Base-by-base conservation (phyloP, 2,113 vertebrate genomes). In the Ictalurus punctatus region DNA sequence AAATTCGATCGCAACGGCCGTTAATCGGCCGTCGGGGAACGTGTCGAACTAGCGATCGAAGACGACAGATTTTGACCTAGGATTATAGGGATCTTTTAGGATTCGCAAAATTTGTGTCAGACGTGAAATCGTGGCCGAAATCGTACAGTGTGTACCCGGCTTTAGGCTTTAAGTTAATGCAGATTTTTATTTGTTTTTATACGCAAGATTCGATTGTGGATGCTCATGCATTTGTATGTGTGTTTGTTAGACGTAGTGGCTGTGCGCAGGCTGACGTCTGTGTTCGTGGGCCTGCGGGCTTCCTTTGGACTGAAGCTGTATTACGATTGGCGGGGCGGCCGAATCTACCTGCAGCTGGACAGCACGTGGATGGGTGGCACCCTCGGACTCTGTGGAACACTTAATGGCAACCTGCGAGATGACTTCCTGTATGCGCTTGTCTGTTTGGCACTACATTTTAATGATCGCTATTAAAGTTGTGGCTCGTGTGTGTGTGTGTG, bases 401-500 rank as follows among this genome's bases (percentile, higher is more conserved):
- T 97, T 92, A 99, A 99, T 73, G 98, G 98, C 87, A 99, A 99
- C 92, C 95, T 99, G 92, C 96, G 98, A 89, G 98, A 99, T 92
- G 98, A 99, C 94, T 99, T 99, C 94, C 96, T 99, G 98, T 99
- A 94, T 97, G 97, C 58, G 13, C 23, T 9, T 71, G 13, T 81
- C 69, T 58, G 73, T 63, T 30, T 34, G 48, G 27, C 56, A 52
- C n/a, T 89, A 25, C n/a, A 12, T 86, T 74, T 87, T 7, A 17
- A 27, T 52, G 48, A 79, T 79, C 12, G 13, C 3, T 13, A 6
- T 78, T 48, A 23, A 76, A 2, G 83, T 19, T 86, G 16, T 89
- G n/a, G 74, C 37, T 87, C 59, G 44, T 87, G 56, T 85, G 37
- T 91, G 65, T 91, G n/a, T 82, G 27, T 93, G 34, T 86, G 79